Base-by-base conservation (phyloP, 2,797 vertebrate species). In the Neosilurus mollespiculum region DNA sequence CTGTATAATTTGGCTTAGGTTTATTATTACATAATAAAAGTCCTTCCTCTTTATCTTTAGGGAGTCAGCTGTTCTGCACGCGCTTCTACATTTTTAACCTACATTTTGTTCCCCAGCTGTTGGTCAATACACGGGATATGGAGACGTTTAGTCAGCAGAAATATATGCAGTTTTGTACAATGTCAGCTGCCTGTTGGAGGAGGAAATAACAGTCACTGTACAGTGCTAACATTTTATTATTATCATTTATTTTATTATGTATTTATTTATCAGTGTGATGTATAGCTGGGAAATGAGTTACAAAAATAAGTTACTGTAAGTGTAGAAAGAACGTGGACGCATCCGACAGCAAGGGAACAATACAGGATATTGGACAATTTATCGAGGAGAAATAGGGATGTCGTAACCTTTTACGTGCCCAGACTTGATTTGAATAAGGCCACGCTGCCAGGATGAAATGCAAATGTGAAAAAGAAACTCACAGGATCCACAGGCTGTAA, bases 141-240 rank as follows among this genome's bases (percentile, higher is more conserved):
- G 26, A 75, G n/a, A 6, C 4, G n/a, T 61, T 8, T 61, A 56
- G 76, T 85, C 84, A 80, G 84, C 84, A 85, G 62, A 85, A 79
- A 79, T 61, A 79, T 58, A 9, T 71, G 53, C 75, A 79, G 20
- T 24, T 73, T 51, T 62, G 5, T 49, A 71, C 26, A 0, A 64
- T 81, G 70, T 85, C 9, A 58, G 56, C 80, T 77, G 34, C n/a
- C 30, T 69, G 26, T 12, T 20, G 24, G 49, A 7, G 30, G 1
- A 67, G 18, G 18, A 11, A 37, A 66, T 18, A n/a, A 18, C 15
- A 9, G 20, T 58, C 11, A 69, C n/a, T 81, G 24, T 15, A 1
- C 11, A 7, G 20, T 30, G 4, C 24, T 18, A 30, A 56, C 0
- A 16, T 7, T 37, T 43, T 43, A 43, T 43, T 43, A 5, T 5